phyloP scores from a whole-genome alignment of 2,113 vertebrate genomes.

The Uropsilus gracilis region DNA sequence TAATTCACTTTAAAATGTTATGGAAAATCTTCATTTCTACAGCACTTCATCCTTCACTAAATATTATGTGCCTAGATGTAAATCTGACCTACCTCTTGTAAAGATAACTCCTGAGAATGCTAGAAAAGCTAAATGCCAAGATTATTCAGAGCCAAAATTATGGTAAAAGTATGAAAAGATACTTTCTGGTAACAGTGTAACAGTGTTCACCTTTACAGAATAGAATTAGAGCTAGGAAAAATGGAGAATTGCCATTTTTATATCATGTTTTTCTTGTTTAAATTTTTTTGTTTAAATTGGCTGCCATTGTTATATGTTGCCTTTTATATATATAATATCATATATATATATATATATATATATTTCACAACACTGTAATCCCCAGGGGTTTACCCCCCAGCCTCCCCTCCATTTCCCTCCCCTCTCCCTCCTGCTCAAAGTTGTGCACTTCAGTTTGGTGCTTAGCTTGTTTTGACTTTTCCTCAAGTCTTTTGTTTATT shows the following conservation, averaged over 20 bases:
- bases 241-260: neutral
- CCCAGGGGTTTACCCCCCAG: too few relatives aligned
- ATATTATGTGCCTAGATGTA: conserved; percentile 7
- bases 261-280: neutral
- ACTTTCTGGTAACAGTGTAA: neutral
- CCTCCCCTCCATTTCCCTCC: too few relatives aligned
- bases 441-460: too few relatives aligned
- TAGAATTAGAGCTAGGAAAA: neutral
- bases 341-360: too few relatives aligned
- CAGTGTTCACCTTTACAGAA: neutral
- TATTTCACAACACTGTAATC: too few relatives aligned
- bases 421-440: too few relatives aligned
- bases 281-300: neutral
- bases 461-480: too few relatives aligned
- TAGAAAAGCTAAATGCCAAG: conserved; percentile 35
- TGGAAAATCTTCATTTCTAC: conserved; percentile 38
- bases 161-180: neutral
- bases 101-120: neutral
- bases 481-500: too few relatives aligned
- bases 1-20: conserved; percentile 37
- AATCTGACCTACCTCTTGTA: conserved; percentile 40
- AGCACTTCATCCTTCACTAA: conserved; percentile 42
- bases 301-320: neutral
- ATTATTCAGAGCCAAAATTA: conserved; percentile 41
- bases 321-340: too few relatives aligned